A percentile compares a stretch with the other conserved stretches of the same genome.
phyloP scores from a whole-genome alignment of 2,888 invertebrate species.

The Koerneria pararmatus region DNA sequence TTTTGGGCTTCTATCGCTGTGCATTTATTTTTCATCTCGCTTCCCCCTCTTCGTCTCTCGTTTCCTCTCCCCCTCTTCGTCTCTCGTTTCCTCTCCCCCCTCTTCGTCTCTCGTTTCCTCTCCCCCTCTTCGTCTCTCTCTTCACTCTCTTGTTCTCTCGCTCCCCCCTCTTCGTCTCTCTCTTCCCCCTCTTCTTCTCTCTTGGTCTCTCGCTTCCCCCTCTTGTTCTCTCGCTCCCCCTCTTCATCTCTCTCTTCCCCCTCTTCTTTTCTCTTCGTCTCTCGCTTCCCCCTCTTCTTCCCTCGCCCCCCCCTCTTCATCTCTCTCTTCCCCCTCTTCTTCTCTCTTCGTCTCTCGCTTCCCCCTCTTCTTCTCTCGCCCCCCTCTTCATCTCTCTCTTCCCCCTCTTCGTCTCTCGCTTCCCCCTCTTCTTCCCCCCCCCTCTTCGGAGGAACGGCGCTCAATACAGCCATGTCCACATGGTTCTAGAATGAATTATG shows the following conservation, averaged over 20 bases:
- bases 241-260: background rate
- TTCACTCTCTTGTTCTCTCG: background rate
- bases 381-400: background rate
- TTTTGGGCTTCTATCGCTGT: slow-evolving; percentile 2
- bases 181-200: background rate
- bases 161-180: background rate
- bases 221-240: background rate
- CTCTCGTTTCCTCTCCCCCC: background rate
- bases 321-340: background rate
- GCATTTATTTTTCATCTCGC: background rate
- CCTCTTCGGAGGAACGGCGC: no score
- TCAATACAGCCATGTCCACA: no score
- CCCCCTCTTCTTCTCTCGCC: background rate
- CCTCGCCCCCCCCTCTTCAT: background rate
- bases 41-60: background rate
- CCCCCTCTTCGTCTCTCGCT: slow-evolving; percentile 15
- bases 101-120: background rate
- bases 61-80: background rate
- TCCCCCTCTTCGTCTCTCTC: slow-evolving; percentile 3
- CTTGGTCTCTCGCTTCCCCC: background rate
- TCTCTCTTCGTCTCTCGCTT: background rate
- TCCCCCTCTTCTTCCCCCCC: slow-evolving; percentile 22
- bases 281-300: slow-evolving; percentile 10
- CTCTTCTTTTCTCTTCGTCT: background rate
- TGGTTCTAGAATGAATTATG: no score